Evolutionary conservation across 1,140 invertebrate genomes (phyloP).

Genomic region (Trichonephila clavata): DNA sequence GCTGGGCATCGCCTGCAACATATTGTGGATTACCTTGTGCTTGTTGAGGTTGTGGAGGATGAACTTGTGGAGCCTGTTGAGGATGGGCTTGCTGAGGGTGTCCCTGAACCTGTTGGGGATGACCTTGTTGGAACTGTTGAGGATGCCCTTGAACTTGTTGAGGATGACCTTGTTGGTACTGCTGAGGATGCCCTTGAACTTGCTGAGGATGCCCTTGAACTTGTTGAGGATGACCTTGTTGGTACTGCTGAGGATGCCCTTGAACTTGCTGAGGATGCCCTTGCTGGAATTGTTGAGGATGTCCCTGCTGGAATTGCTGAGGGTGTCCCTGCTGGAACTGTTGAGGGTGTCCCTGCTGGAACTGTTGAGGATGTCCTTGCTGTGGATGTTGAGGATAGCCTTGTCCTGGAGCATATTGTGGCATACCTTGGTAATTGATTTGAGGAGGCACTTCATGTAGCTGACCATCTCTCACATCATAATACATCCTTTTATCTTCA

Average conservation of each 20-base stretch:
- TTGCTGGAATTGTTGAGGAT: too few species aligned
- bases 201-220: slow-evolving; percentile 74
- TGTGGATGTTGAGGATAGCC: slow-evolving; percentile 42
- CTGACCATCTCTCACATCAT: slow-evolving; percentile 54
- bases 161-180: slow-evolving; percentile 28
- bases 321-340: too few species aligned
- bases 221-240: slow-evolving; percentile 75
- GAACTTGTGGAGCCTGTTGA: slow-evolving; percentile 29
- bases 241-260: slow-evolving; percentile 50
- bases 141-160: slow-evolving; percentile 70
- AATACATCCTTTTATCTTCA: slow-evolving; percentile 64
- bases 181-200: slow-evolving; percentile 65
- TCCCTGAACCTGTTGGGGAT: slow-evolving; percentile 53
- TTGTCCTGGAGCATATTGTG: slow-evolving; percentile 39
- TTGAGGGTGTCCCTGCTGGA: too few species aligned
- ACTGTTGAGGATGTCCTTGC: slow-evolving; percentile 60
- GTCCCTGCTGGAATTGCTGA: too few species aligned
- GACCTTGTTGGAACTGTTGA: slow-evolving; percentile 63
- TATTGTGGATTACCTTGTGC: slow-evolving; percentile 63
- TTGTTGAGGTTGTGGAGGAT: slow-evolving; percentile 59
- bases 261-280: too few species aligned
- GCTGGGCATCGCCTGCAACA: slow-evolving; percentile 56
- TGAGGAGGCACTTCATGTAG: slow-evolving; percentile 67
- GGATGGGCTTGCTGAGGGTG: slow-evolving; percentile 57
- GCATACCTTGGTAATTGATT: slow-evolving; percentile 68